phyloP scores from a whole-genome alignment of 2,797 vertebrate genomes.

The Myotis findleyi region DNA sequence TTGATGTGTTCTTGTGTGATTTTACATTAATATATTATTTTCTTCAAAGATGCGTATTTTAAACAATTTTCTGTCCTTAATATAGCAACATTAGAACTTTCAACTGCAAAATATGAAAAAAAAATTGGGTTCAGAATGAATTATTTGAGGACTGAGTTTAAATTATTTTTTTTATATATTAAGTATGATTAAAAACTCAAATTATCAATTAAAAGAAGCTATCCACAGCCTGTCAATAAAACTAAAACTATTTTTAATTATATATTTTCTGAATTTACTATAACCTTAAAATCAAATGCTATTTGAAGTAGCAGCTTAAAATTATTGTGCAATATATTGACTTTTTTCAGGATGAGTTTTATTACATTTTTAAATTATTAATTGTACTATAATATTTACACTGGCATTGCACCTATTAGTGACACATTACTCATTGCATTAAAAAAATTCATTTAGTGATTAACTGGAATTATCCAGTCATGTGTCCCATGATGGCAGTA shows the following conservation, averaged over 20 bases:
- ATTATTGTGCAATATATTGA: constrained; percentile 71
- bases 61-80: constrained; percentile 59
- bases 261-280: constrained; percentile 81
- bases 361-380: constrained; percentile 60
- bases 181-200: constrained; percentile 61
- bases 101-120: constrained; percentile 14
- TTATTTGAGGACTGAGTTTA: constrained; percentile 75
- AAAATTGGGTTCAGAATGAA: constrained; percentile 63
- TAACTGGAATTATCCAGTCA: constrained; percentile 30
- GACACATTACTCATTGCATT: background rate
- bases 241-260: constrained; percentile 82
- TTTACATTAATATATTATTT: constrained; percentile 76
- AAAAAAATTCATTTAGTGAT: constrained; percentile 53
- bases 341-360: constrained; percentile 68
- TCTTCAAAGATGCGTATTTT: constrained; percentile 73
- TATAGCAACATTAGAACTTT: constrained; percentile 42
- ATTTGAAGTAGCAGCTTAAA: constrained; percentile 78
- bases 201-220: constrained; percentile 59
- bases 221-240: constrained; percentile 81
- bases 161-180: constrained; percentile 67
- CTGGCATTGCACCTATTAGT: constrained; percentile 10
- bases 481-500: background rate
- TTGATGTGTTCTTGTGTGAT: constrained; percentile 82
- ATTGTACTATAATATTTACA: constrained; percentile 54
- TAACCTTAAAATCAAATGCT: constrained; percentile 67